Evolutionary conservation across 2,797 vertebrate species (phyloP).

Genomic region (Premnoplex brunnescens): DNA sequence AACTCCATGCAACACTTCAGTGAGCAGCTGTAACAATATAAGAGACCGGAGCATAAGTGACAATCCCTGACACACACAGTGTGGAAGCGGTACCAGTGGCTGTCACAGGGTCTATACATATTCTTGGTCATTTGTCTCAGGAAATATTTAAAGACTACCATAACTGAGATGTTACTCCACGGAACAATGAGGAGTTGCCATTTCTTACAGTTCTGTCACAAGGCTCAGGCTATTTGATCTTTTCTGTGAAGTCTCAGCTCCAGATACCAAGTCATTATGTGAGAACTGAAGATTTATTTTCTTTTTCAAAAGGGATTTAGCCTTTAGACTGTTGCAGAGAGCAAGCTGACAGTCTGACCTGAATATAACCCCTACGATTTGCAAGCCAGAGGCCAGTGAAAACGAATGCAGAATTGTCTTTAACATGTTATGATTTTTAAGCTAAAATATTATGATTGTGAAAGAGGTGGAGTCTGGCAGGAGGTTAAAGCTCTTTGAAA

Average conservation of each 20-base stretch:
- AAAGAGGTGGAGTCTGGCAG: neutral
- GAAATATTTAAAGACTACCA: neutral
- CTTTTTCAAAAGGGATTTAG: slow-evolving; percentile 51
- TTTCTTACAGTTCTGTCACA: slow-evolving; percentile 17
- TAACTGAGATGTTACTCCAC: neutral
- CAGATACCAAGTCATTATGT: slow-evolving; percentile 51
- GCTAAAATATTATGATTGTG: slow-evolving; percentile 29
- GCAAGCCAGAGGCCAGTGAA: slow-evolving; percentile 39
- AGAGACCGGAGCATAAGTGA: neutral
- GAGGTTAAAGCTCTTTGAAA: slow-evolving; percentile 19
- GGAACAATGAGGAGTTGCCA: neutral
- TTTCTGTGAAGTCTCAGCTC: slow-evolving; percentile 37
- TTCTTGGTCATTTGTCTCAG: neutral
- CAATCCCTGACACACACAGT: neutral
- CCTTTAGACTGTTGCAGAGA: slow-evolving; percentile 16
- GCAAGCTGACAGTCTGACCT: slow-evolving; percentile 53
- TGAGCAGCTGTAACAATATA: neutral
- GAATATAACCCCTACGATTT: neutral
- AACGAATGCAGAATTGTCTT: slow-evolving; percentile 12
- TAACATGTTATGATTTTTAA: slow-evolving; percentile 31
- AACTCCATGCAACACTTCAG: neutral
- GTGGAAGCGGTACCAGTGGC: neutral
- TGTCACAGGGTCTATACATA: neutral
- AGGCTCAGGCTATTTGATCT: slow-evolving; percentile 40
- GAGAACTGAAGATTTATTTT: slow-evolving; percentile 57